These are phyloP conservation scores for Pipistrellus nathusii DNA, from an alignment of 2,797 vertebrate species.

Conservation along the genomic window DNA sequence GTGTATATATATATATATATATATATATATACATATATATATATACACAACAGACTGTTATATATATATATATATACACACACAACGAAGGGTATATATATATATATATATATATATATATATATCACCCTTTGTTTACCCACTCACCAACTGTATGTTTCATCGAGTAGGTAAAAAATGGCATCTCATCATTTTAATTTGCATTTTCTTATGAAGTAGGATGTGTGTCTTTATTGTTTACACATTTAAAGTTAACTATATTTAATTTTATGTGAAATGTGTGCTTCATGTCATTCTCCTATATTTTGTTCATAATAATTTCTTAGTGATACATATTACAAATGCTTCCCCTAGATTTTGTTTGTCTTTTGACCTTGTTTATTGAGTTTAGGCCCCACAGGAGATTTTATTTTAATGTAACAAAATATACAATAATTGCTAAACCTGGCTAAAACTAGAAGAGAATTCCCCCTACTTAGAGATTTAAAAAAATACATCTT, in stretches of 20 bases:
- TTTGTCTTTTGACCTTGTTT: slow-evolving; percentile 27
- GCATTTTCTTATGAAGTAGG: slow-evolving; percentile 48
- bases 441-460: slow-evolving; percentile 37
- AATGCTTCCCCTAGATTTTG: neutral
- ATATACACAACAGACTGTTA: too few relatives aligned
- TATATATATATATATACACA: too few relatives aligned
- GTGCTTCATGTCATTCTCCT: neutral
- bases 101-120: too few relatives aligned
- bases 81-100: too few relatives aligned
- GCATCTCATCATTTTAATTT: slow-evolving; percentile 26
- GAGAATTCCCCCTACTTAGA: neutral
- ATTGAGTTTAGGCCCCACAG: neutral
- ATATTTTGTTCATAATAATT: slow-evolving; percentile 21
- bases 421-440: slow-evolving; percentile 28
- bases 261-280: slow-evolving; percentile 44
- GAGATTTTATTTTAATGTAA: neutral
- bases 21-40: neutral
- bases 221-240: neutral
- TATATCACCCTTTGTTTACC: neutral
- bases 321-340: neutral
- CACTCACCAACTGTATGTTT: neutral
- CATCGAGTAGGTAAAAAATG: neutral
- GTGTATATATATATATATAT: neutral
- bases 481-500: neutral
- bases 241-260: neutral